Evolutionary conservation across 2,797 vertebrate species (phyloP).

Genomic region (Monodelphis domestica): DNA sequence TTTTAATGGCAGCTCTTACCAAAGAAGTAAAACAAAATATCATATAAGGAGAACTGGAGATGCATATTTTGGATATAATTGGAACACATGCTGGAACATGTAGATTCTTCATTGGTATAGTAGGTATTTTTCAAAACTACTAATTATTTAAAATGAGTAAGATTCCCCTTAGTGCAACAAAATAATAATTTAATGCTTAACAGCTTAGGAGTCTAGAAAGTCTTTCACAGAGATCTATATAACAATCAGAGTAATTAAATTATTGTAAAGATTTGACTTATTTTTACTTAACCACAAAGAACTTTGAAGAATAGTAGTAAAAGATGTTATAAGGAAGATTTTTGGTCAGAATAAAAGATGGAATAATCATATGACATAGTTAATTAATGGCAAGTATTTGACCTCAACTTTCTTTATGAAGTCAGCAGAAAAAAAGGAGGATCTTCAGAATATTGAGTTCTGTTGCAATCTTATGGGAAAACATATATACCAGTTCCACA

Average conservation of each 20-base stretch:
- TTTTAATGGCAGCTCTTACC: too few relatives aligned
- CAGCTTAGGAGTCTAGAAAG: background rate
- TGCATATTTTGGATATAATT: background rate
- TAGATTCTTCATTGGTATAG: background rate
- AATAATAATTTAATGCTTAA: background rate
- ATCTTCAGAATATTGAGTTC: too few relatives aligned
- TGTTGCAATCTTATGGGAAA: too few relatives aligned
- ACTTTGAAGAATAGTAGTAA: background rate
- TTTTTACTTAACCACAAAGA: background rate
- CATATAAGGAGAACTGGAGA: background rate
- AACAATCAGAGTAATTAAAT: background rate
- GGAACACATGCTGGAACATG: background rate
- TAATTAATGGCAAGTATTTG: too few relatives aligned
- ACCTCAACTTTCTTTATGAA: too few relatives aligned
- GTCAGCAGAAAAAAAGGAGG: too few relatives aligned
- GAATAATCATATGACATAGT: background rate
- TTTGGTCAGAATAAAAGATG: background rate
- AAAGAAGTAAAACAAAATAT: background rate
- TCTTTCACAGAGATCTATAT: background rate
- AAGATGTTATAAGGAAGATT: background rate
- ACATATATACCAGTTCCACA: too few relatives aligned
- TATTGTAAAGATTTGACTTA: background rate
- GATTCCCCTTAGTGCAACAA: background rate
- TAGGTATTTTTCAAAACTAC: background rate
- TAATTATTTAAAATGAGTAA: background rate